A percentile compares a stretch with the other conserved stretches of the same genome.
Conservation (phyloP, 1,140 invertebrate species). For the Steinernema khuongi region DNA sequence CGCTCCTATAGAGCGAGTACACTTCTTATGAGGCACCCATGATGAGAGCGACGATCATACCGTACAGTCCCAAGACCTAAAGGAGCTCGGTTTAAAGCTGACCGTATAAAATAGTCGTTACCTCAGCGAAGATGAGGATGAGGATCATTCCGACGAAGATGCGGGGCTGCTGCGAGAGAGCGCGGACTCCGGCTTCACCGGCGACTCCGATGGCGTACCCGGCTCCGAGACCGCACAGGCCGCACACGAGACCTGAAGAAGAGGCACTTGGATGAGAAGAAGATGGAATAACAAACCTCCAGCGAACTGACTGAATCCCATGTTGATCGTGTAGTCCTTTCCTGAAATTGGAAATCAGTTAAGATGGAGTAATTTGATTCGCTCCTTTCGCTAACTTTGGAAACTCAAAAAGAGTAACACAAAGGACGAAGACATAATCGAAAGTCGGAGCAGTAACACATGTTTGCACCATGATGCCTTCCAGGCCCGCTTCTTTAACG, state of each 20-base stretch:
- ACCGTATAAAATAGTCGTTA: constrained; percentile 59
- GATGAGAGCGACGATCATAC: constrained; percentile 96
- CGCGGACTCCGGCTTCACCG: constrained; percentile 54
- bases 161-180: constrained; percentile 53
- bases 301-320: constrained; percentile 54
- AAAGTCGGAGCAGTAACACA: too few species aligned
- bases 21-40: constrained; percentile 65
- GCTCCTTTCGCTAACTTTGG: neutral
- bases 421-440: neutral
- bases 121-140: constrained; percentile 68
- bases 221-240: constrained; percentile 56
- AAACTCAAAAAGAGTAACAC: neutral
- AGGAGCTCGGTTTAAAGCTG: constrained; percentile 9
- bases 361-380: neutral
- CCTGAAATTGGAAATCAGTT: neutral
- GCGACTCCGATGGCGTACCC: constrained; percentile 58
- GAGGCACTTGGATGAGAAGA: neutral
- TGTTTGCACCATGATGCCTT: too few species aligned
- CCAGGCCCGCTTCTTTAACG: too few species aligned
- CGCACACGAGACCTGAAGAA: constrained; percentile 47
- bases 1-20: neutral
- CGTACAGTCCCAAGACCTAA: constrained; percentile 84
- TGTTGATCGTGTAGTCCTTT: constrained; percentile 72
- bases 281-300: constrained; percentile 31
- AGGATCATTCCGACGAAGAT: constrained; percentile 59